Evolutionary conservation across 2,888 invertebrate species (phyloP).

Genomic region (Noctua janthe): DNA sequence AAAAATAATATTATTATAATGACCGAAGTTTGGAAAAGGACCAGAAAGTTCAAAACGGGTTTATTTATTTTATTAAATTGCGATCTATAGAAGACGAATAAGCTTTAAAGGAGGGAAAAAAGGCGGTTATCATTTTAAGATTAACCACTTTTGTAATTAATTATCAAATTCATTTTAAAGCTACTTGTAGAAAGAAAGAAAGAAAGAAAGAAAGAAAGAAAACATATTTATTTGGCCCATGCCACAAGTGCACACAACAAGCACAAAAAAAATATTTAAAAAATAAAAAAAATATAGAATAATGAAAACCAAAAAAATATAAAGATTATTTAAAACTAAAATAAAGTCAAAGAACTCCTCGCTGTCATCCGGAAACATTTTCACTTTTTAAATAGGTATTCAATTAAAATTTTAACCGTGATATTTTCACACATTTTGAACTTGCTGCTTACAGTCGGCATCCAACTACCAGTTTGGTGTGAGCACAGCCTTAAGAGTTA

Average conservation of each 20-base stretch:
- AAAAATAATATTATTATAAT: too few relatives aligned
- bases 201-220: too few relatives aligned
- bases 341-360: neutral
- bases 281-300: too few relatives aligned
- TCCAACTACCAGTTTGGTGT: neutral
- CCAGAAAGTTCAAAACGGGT: too few relatives aligned
- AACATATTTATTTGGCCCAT: too few relatives aligned
- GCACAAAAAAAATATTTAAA: too few relatives aligned
- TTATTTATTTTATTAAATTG: too few relatives aligned
- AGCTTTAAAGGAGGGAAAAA: neutral
- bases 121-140: neutral
- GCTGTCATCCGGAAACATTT: neutral
- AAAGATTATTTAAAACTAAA: neutral
- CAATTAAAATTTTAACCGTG: neutral
- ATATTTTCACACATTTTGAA: neutral
- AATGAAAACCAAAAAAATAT: neutral
- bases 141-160: neutral
- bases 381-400: neutral
- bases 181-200: too few relatives aligned
- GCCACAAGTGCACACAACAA: too few relatives aligned
- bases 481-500: conserved; percentile 16
- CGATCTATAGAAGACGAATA: neutral
- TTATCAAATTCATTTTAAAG: neutral
- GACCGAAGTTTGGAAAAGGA: too few relatives aligned
- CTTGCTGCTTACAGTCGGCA: neutral